Conservation (phyloP, 2,113 vertebrate species). For the Brachyhypopomus gauderio region DNA sequence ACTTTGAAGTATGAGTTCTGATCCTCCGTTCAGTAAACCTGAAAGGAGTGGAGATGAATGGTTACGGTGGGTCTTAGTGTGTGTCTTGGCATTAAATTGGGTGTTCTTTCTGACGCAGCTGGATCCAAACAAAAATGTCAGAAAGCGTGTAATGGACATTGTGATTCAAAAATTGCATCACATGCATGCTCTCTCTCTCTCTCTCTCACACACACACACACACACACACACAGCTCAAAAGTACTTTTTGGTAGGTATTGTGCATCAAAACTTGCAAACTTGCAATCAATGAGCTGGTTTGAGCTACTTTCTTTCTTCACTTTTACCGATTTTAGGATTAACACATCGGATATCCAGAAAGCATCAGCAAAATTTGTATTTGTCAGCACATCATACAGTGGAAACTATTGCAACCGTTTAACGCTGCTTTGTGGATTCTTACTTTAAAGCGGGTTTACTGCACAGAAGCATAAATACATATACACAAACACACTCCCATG, state of each 20-base stretch:
- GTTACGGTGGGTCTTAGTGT: background rate
- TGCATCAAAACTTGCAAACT: too few species aligned
- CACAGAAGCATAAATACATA: background rate
- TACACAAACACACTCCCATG: background rate
- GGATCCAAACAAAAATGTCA: background rate
- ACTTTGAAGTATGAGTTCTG: background rate
- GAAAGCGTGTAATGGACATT: background rate
- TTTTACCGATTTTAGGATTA: too few species aligned
- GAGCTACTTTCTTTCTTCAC: too few species aligned
- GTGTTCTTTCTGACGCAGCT: background rate
- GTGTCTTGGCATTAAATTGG: conserved; percentile 22
- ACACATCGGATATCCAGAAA: too few species aligned
- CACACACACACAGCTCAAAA: background rate
- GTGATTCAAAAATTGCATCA: conserved; percentile 1
- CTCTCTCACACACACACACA: background rate
- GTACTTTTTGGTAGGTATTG: too few species aligned
- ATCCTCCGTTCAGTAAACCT: background rate
- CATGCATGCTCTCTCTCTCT: background rate
- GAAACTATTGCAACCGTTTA: too few species aligned
- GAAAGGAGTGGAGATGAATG: background rate
- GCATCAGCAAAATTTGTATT: too few species aligned
- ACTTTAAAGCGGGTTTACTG: too few species aligned
- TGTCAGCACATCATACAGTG: too few species aligned
- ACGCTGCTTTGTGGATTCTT: too few species aligned
- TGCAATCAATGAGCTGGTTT: too few species aligned